phyloP scores from a whole-genome alignment of 2,797 vertebrate genomes.

The Protosalanx chinensis region DNA sequence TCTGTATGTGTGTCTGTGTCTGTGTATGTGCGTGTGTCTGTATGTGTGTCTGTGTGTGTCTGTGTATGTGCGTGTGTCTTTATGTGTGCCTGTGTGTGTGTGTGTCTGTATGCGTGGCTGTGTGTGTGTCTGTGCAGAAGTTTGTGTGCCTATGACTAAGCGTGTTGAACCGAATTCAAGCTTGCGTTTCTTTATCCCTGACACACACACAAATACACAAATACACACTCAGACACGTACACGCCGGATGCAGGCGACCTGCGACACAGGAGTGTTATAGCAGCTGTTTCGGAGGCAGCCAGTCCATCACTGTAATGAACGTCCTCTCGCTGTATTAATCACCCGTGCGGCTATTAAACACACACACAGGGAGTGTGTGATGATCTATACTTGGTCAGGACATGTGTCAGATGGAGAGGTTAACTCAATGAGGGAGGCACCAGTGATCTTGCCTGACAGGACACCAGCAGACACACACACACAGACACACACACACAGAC shows the following conservation, averaged over 20 bases:
- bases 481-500: slow-evolving; percentile 15
- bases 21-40: slow-evolving; percentile 61
- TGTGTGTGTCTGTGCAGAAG: not conserved
- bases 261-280: slow-evolving; percentile 60
- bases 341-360: slow-evolving; percentile 24
- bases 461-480: not conserved
- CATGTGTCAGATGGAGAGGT: slow-evolving; percentile 2
- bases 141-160: slow-evolving; percentile 19
- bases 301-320: slow-evolving; percentile 74
- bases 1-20: slow-evolving; percentile 67
- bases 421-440: not conserved
- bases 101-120: not conserved
- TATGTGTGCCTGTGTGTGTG: slow-evolving; percentile 49
- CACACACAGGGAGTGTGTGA: not conserved
- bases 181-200: slow-evolving; percentile 44
- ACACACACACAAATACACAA: slow-evolving; percentile 12
- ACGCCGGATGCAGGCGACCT: slow-evolving; percentile 41
- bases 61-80: slow-evolving; percentile 77
- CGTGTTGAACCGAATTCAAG: slow-evolving; percentile 30
- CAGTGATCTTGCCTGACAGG: not conserved
- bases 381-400: not conserved
- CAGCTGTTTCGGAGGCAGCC: slow-evolving; percentile 70
- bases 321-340: slow-evolving; percentile 68
- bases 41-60: slow-evolving; percentile 14
- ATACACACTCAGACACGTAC: slow-evolving; percentile 29